Evolutionary conservation across 2,113 vertebrate genomes (phyloP).

Genomic region (Lagopus leucura): DNA sequence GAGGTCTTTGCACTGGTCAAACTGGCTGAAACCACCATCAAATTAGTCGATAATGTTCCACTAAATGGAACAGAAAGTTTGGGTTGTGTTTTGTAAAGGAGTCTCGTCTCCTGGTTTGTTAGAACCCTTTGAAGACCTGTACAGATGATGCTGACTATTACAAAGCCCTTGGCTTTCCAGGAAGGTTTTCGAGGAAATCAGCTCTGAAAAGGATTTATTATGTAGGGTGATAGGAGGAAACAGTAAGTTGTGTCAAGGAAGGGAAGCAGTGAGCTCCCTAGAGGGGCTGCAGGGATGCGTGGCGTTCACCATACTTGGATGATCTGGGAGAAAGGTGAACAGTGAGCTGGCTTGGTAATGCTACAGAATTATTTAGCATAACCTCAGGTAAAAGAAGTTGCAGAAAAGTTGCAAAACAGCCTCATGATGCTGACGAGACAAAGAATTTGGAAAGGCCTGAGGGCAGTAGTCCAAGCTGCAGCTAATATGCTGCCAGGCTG

Average conservation of each 20-base stretch:
- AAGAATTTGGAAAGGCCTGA: neutral
- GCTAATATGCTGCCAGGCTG: neutral
- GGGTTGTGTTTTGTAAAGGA: neutral
- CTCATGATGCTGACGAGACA: fast-evolving
- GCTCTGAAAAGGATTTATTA: neutral
- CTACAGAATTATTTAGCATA: neutral
- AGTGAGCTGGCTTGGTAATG: neutral
- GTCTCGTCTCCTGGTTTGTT: neutral
- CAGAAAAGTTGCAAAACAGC: neutral
- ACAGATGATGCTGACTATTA: neutral
- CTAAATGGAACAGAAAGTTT: neutral
- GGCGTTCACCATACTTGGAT: neutral
- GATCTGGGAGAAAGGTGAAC: neutral
- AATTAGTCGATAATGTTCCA: neutral
- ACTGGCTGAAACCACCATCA: neutral
- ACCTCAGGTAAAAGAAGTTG: neutral
- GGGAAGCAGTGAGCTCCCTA: neutral
- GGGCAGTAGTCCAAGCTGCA: neutral
- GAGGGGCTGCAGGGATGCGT: neutral
- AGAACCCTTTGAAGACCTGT: neutral
- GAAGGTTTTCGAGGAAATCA: neutral
- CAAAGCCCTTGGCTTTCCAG: neutral
- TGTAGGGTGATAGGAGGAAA: neutral
- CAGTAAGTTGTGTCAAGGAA: neutral
- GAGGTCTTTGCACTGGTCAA: neutral